These are phyloP conservation scores for Myiothlypis coronata DNA, from an alignment of 2,797 vertebrate genomes.

Conservation along the genomic window DNA sequence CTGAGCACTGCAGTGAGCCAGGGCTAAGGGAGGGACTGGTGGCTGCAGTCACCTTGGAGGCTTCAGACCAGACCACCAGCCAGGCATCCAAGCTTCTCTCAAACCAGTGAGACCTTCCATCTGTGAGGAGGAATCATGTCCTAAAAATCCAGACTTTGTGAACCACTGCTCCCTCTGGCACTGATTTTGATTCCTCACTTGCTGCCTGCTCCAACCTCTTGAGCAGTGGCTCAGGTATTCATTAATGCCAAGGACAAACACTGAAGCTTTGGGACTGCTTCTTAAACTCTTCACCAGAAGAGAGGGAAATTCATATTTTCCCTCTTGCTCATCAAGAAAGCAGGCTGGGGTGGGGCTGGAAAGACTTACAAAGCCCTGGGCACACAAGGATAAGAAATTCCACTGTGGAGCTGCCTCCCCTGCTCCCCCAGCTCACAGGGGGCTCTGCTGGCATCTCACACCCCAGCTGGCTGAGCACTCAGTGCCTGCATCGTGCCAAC, in stretches of 20 bases:
- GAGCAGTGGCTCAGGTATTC: neutral
- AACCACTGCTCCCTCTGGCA: neutral
- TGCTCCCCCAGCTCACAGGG: neutral
- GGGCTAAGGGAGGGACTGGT: neutral
- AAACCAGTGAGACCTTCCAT: neutral
- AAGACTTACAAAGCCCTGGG: neutral
- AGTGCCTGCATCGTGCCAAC: neutral
- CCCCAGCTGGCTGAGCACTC: neutral
- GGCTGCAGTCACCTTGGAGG: neutral
- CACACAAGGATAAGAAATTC: neutral
- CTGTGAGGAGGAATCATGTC: neutral
- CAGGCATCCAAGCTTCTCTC: neutral
- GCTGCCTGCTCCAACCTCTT: neutral
- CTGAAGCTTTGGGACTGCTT: neutral
- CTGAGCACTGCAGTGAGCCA: fast-evolving
- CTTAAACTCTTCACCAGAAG: neutral
- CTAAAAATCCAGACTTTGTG: neutral
- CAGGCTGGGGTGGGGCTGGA: constrained; percentile 6
- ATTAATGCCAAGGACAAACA: neutral
- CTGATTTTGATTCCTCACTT: neutral
- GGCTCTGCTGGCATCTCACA: neutral
- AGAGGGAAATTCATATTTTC: constrained; percentile 5
- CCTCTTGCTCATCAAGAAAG: neutral
- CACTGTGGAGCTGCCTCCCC: neutral
- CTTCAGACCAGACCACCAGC: neutral